phyloP scores from a whole-genome alignment of 2,113 vertebrate species.

The Typhlomys cinereus region DNA sequence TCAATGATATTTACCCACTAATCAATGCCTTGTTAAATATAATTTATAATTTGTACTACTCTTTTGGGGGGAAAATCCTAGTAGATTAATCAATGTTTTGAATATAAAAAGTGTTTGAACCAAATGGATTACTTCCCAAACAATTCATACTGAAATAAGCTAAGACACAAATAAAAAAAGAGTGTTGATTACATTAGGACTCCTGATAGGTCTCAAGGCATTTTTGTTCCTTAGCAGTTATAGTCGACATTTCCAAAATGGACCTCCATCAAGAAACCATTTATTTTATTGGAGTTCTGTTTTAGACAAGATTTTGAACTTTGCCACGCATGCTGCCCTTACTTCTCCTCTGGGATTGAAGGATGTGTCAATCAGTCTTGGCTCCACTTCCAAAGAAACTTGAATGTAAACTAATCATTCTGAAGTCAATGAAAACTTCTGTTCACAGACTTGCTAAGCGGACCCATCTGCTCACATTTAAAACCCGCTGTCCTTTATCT shows the following conservation, averaged over 20 bases:
- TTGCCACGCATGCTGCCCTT: background rate
- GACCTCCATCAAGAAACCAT: background rate
- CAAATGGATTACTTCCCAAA: conserved; percentile 8
- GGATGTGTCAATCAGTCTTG: background rate
- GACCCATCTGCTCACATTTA: conserved; percentile 62
- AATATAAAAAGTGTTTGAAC: background rate
- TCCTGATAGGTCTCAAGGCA: background rate
- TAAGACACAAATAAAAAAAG: background rate
- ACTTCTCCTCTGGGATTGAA: background rate
- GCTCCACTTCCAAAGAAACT: conserved; percentile 54
- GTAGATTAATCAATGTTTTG: background rate
- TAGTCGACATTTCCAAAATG: background rate
- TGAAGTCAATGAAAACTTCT: conserved; percentile 44
- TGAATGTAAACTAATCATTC: background rate
- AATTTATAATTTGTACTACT: background rate
- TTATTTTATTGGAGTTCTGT: background rate
- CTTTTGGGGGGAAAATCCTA: background rate
- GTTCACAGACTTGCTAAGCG: background rate
- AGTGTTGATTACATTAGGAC: background rate
- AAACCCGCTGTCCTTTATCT: conserved; percentile 57
- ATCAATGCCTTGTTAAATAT: background rate
- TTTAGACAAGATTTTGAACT: background rate
- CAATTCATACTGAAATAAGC: background rate
- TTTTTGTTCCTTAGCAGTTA: background rate
- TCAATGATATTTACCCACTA: background rate